These are phyloP conservation scores for Cisticola juncidis DNA, from an alignment of 2,113 vertebrate genomes.

Conservation along the genomic window DNA sequence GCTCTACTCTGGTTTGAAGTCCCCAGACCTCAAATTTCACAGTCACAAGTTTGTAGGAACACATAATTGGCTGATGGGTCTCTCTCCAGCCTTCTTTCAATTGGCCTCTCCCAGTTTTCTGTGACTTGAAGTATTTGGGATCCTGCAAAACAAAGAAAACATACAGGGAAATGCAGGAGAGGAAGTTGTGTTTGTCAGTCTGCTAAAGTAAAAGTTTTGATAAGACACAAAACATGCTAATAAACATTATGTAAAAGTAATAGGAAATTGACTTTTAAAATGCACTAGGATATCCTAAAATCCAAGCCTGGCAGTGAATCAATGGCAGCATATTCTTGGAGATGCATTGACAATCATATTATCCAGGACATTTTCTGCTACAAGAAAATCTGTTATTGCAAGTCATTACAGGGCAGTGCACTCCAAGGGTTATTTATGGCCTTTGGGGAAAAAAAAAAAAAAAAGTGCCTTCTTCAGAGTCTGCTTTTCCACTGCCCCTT, in stretches of 20 bases:
- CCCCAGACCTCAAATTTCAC: conserved; percentile 99
- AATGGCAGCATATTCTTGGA: not conserved
- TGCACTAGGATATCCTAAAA: not conserved
- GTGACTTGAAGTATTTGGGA: conserved; percentile 90
- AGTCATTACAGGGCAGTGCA: not conserved
- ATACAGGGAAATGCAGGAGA: not conserved
- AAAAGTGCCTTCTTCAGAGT: not conserved
- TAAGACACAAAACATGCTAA: not conserved
- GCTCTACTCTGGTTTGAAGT: conserved; percentile 96
- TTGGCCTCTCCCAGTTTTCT: conserved; percentile 90
- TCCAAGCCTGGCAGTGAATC: not conserved
- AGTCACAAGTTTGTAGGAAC: conserved; percentile 97
- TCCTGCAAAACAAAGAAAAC: conserved; percentile 77
- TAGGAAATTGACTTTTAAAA: not conserved
- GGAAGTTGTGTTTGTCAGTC: not conserved
- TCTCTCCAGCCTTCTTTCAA: conserved; percentile 94
- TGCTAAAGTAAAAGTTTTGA: not conserved
- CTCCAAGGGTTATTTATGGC: not conserved
- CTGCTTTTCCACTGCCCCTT: not conserved
- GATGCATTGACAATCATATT: not conserved
- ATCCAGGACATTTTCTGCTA: not conserved
- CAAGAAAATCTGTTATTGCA: not conserved
- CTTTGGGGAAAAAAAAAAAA: not conserved
- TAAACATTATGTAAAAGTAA: not conserved
- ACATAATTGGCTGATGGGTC: conserved; percentile 93